Evolutionary conservation across 2,113 vertebrate species (phyloP).

Genomic region (Neodontobutis hainanensis): DNA sequence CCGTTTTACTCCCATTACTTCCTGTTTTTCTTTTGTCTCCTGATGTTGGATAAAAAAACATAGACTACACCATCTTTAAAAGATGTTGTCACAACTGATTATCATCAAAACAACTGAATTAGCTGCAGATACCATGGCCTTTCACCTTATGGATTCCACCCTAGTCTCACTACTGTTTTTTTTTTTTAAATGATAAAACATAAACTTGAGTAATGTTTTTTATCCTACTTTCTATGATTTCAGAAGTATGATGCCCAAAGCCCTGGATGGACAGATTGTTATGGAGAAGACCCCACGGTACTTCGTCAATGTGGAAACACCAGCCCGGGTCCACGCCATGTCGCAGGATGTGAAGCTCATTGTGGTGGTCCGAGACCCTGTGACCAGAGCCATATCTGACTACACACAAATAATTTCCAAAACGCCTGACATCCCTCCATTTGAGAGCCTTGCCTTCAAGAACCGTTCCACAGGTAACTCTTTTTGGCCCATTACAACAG

Average conservation of each 20-base stretch:
- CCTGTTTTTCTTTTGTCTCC: too few relatives aligned
- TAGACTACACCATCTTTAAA: too few relatives aligned
- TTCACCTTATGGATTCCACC: too few relatives aligned
- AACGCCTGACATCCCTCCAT: conserved; percentile 76
- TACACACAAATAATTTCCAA: conserved; percentile 86
- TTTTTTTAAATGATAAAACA: too few relatives aligned
- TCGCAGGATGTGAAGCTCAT: conserved; percentile 80
- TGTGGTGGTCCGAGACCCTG: conserved; percentile 82
- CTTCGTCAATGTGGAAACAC: conserved; percentile 80
- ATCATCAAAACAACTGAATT: too few relatives aligned
- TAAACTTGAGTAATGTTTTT: not conserved
- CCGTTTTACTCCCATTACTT: too few relatives aligned
- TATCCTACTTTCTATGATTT: conserved; percentile 5
- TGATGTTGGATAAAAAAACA: too few relatives aligned
- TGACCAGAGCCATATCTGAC: conserved; percentile 83
- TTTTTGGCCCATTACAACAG: too few relatives aligned
- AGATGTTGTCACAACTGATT: too few relatives aligned
- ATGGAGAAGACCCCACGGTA: conserved; percentile 85
- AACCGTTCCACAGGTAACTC: conserved; percentile 72
- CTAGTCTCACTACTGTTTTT: too few relatives aligned
- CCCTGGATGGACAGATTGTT: conserved; percentile 82
- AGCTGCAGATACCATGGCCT: too few relatives aligned
- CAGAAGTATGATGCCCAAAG: conserved; percentile 85
- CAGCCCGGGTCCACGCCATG: conserved; percentile 79
- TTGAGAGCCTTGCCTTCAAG: conserved; percentile 80